Conservation (phyloP, 2,113 vertebrate species). For the Bubo bubo region DNA sequence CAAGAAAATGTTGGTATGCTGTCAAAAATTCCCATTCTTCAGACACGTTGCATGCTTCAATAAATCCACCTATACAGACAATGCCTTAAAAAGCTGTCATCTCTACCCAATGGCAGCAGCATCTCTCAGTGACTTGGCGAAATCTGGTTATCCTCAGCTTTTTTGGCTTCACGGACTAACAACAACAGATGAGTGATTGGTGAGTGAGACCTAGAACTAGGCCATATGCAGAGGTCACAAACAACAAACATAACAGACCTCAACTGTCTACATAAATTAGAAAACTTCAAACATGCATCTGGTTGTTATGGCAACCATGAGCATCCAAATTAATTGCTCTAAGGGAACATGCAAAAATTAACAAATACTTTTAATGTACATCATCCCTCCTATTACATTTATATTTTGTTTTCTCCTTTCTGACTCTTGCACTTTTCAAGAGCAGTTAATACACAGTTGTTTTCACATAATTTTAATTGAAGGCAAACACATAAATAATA, state of each 20-base stretch:
- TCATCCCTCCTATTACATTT: neutral
- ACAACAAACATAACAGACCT: neutral
- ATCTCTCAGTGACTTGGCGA: neutral
- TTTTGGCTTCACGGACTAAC: neutral
- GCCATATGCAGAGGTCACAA: neutral
- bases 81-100: neutral
- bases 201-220: neutral
- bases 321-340: constrained; percentile 32
- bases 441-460: neutral
- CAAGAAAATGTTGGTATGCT: neutral
- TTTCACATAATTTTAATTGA: neutral
- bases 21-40: neutral
- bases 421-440: neutral
- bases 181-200: neutral
- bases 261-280: neutral
- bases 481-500: neutral
- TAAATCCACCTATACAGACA: neutral
- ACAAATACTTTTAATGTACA: neutral
- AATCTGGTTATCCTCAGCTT: neutral
- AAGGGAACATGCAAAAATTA: constrained; percentile 28
- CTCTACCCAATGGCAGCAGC: neutral
- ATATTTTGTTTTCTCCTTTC: neutral
- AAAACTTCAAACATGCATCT: neutral
- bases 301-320: constrained; percentile 30
- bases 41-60: neutral